Evolutionary conservation across 2,797 vertebrate species (phyloP), one percentile per base, ranked within the genome.

Genomic region (Podarcis siculus): DNA sequence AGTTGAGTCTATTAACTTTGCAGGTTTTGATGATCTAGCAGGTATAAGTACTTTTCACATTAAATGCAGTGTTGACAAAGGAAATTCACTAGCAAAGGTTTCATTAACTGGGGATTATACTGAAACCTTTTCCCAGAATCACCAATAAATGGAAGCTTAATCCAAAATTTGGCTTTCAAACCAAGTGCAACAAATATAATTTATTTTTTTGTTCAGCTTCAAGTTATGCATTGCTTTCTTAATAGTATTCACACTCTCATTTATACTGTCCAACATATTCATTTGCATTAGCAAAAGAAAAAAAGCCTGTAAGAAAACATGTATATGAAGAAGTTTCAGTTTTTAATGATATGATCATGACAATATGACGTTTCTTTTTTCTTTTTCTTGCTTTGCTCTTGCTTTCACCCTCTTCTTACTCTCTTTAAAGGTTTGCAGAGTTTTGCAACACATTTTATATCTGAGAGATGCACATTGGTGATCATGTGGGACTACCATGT

Each of bases 21-120:
- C 75, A 87, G 94, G 89, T 95, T 97, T 96, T 94, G 96, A 96
- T 97, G 97, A 97, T 97, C 96, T 92, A 95, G 94, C 93, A 94
- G 96, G 96, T 97, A 96, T 94, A 95, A 96, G 94, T 93, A 96
- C 93, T 96, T 96, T 95, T 92, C 95, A 96, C 96, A 96, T 91
- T 94, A 96, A 95, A 95, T 94, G 95, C 95, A 96, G 96, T 97
- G 98, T 97, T 98, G 97, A 98, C 96, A 98, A 98, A 97, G 95
- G 94, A 95, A 97, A 97, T 96, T 97, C 97, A 95, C 96, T 95
- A 97, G 97, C 97, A 96, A 97, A 96, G 95, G 93, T 97, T 98
- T 98, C 97, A 98, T 98, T 98, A 98, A 98, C 98, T 98, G 95
- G 93, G 98, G 98, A 98, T 99, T 98, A 98, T 97, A 95, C 92